phyloP scores from a whole-genome alignment of 1,140 invertebrate species.

The Kradibia gibbosae region DNA sequence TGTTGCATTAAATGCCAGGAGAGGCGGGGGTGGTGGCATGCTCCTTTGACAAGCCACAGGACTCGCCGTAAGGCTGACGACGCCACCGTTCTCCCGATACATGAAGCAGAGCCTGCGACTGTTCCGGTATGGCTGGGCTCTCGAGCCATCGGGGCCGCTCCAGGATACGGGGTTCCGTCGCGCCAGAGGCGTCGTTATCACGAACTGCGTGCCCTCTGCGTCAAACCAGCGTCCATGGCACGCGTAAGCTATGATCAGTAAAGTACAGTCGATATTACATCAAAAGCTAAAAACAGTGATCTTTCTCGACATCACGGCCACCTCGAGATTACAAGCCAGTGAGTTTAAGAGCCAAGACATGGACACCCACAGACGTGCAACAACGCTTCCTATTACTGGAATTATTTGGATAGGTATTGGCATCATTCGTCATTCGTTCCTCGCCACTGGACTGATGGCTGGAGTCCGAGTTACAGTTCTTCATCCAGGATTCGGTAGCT shows the following conservation, averaged over 20 bases:
- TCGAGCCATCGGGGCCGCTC: conserved; percentile 68
- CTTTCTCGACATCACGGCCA: too few species aligned
- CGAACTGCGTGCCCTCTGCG: conserved; percentile 80
- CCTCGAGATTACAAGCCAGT: too few species aligned
- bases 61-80: conserved; percentile 73
- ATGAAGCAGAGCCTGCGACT: conserved; percentile 75
- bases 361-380: too few species aligned
- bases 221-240: conserved; percentile 87
- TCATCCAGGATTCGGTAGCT: too few species aligned
- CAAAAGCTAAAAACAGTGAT: too few species aligned
- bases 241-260: conserved; percentile 80
- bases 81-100: conserved; percentile 71
- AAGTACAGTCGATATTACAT: conserved; percentile 28
- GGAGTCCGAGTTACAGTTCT: too few species aligned
- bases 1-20: conserved; percentile 75
- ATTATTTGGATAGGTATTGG: too few species aligned
- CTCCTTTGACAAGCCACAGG: conserved; percentile 73
- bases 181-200: conserved; percentile 82
- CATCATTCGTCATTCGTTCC: too few species aligned
- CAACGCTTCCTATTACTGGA: too few species aligned
- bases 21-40: conserved; percentile 67
- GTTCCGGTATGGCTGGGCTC: conserved; percentile 71
- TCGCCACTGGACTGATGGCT: too few species aligned
- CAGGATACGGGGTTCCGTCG: conserved; percentile 66
- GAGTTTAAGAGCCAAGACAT: too few species aligned